Evolutionary conservation across 2,888 invertebrate species (phyloP), one percentile per base, ranked within the genome.

Genomic region (Stenodema calcarata): DNA sequence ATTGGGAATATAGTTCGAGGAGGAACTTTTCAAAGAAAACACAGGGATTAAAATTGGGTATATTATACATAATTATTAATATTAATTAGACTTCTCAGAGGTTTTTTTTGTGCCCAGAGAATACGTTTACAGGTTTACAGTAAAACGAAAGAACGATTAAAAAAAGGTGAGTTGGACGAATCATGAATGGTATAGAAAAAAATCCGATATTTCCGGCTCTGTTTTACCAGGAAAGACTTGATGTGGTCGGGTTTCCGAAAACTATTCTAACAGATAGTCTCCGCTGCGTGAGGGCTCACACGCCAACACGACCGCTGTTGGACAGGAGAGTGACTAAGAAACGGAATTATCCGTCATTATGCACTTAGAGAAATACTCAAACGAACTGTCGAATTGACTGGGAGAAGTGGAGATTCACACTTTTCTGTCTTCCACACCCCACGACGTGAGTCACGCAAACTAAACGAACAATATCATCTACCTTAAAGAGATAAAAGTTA

Each of bases 301-400:
- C 73, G 41, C 41, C 35, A 35, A 12, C 30, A 7, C 41, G 30
- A n/a, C 35, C 18, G 73, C 1, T 16, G 9, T 18, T 30, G 35
- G 4, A n/a, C 16, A 16, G 16, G 35, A 14, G 11, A 30, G 73
- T 73, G 73, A 73, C 73, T 73, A 73, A 73, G 35, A 73, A 62
- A 73, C 6, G 35, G 73, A 30, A 73, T 73, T 73, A 73, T 73
- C 73, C 35, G 73, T 73, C 73, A 73, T 73, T 73, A 73, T 73
- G 18, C 14, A 16, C n/a, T 35, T 73, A 14, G 18, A 18, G 4
- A 62, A 35, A 18, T 7, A 73, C 73, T 30, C 73, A 14, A 1
- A 11, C 41, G 14, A 73, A 35, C 73, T 18, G 35, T 35, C 35
- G 73, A 30, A 73, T 18, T 73, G 73, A 73, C 73, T 30, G 30